Evolutionary conservation across 1,140 invertebrate genomes (phyloP).

Genomic region (Trigoniulus corallinus): DNA sequence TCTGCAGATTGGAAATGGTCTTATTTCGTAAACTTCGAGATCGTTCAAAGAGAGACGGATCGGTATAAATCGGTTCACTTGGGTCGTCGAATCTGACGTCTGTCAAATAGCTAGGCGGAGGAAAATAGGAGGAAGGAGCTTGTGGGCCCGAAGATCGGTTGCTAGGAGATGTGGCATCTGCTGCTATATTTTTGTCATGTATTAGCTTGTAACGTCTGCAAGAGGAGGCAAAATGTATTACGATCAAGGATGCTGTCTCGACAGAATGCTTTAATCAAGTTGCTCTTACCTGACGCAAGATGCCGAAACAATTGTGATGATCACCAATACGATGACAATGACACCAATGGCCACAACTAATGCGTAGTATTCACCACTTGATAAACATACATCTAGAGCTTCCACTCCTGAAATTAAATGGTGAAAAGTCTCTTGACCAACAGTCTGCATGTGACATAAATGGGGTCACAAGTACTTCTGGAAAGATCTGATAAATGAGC

Average conservation of each 20-base stretch:
- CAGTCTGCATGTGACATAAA: no score
- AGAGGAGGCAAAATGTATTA: conserved; percentile 10
- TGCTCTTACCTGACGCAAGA: conserved; percentile 43
- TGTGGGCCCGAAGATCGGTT: background rate
- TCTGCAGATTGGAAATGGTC: no score
- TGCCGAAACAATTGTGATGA: conserved; percentile 41
- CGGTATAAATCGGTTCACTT: conserved; percentile 82
- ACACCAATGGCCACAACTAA: conserved; percentile 50
- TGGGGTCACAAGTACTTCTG: no score
- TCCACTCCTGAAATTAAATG: background rate
- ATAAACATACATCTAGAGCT: conserved; percentile 41
- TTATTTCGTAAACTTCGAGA: conserved; percentile 34
- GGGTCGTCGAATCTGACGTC: conserved; percentile 49
- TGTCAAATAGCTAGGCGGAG: conserved; percentile 6
- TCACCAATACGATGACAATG: conserved; percentile 45
- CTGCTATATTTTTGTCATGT: conserved; percentile 44
- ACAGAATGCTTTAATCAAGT: background rate
- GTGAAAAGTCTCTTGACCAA: no score
- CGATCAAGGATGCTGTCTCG: background rate
- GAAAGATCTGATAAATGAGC: no score
- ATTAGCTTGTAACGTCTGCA: conserved; percentile 46
- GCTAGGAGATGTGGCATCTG: conserved; percentile 25
- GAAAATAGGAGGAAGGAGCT: conserved; percentile 19
- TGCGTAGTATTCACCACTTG: conserved; percentile 54
- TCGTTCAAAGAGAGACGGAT: conserved; percentile 74